Percentiles rank a stretch among this genome's conserved stretches.
Evolutionary conservation across 2,797 vertebrate genomes (phyloP).

Genomic region (Mionectes olivaceus): DNA sequence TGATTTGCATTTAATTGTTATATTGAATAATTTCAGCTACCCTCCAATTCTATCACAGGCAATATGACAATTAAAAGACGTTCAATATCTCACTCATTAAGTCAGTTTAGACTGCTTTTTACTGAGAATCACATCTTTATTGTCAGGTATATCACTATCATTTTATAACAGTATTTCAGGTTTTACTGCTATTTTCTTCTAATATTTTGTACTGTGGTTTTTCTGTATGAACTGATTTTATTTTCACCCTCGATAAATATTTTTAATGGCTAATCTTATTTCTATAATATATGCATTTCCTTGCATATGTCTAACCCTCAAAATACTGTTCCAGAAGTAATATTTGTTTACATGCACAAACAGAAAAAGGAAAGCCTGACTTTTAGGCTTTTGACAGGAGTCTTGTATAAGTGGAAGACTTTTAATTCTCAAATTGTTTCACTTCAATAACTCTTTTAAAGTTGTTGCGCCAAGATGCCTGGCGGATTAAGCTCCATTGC

Average conservation of each 20-base stretch:
- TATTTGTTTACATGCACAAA: conserved; percentile 73
- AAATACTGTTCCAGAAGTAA: conserved; percentile 71
- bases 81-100: not conserved
- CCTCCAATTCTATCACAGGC: not conserved
- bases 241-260: conserved; percentile 63
- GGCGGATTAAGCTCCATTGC: conserved; percentile 99
- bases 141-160: not conserved
- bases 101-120: not conserved
- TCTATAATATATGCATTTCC: conserved; percentile 61
- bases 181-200: conserved; percentile 39
- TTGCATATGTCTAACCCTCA: conserved; percentile 51
- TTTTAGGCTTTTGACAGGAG: conserved; percentile 96
- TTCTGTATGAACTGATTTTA: conserved; percentile 53
- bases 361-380: conserved; percentile 80
- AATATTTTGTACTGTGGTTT: conserved; percentile 20
- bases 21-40: not conserved
- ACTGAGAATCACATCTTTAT: not conserved
- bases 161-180: not conserved
- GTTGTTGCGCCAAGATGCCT: conserved; percentile 99
- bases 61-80: not conserved
- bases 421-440: conserved; percentile 99
- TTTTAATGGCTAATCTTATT: conserved; percentile 59
- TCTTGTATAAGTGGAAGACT: conserved; percentile 99
- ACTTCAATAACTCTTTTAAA: conserved; percentile 99
- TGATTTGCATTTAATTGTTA: not conserved